Percentiles rank a stretch among this genome's conserved stretches.
Evolutionary conservation across 1,140 invertebrate species (phyloP).

Genomic region (Homalodisca vitripennis): DNA sequence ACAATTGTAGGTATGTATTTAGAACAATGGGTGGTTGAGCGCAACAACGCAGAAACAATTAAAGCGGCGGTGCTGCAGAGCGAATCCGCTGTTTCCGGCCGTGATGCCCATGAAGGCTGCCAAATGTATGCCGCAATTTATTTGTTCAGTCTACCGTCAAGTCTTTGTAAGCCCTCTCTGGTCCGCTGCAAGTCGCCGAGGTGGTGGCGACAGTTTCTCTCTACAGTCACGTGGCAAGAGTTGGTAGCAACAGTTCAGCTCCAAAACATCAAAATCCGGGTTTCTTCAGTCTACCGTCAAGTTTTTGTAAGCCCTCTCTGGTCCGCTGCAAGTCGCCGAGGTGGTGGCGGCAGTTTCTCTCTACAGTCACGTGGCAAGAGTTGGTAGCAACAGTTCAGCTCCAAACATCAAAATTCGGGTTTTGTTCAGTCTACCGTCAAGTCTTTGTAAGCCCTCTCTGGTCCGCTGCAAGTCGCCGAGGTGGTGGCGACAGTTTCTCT

Average conservation of each 20-base stretch:
- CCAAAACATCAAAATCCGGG: too few relatives aligned
- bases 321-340: neutral
- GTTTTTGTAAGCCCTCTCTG: neutral
- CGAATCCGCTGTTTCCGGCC: constrained; percentile 9
- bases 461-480: neutral
- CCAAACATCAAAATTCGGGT: too few relatives aligned
- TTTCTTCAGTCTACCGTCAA: constrained; percentile 3
- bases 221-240: neutral
- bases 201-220: too few relatives aligned
- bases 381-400: too few relatives aligned
- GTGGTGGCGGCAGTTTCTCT: too few relatives aligned
- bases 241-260: too few relatives aligned
- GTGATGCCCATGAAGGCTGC: constrained; percentile 21
- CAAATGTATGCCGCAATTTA: constrained; percentile 27
- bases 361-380: neutral
- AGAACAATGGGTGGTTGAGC: too few relatives aligned
- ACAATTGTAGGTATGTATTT: neutral
- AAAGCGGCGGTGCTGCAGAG: neutral
- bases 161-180: neutral
- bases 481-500: too few relatives aligned
- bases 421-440: constrained; percentile 5
- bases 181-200: neutral
- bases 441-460: neutral
- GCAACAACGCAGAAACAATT: too few relatives aligned
- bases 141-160: constrained; percentile 5